Base-by-base conservation (phyloP, 2,797 vertebrate genomes). In the Pantherophis vulpinus region DNA sequence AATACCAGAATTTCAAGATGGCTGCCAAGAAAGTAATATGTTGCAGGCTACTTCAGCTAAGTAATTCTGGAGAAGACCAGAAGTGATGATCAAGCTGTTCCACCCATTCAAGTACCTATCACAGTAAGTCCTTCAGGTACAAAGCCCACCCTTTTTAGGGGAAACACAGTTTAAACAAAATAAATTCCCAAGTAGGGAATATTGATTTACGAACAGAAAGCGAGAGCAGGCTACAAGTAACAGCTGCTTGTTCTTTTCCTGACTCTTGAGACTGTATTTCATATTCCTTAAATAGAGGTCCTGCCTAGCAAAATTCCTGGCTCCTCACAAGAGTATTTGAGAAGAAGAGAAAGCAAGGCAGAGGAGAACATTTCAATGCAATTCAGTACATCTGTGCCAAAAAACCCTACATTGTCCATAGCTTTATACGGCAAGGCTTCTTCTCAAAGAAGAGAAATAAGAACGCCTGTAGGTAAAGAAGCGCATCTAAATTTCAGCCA, bases 401-500 rank as follows among this genome's bases (percentile, higher is more conserved):
- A 70, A 51, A 37, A 7, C 32, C 32, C 74, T 47, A 12, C 74
- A 5, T 5, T 25, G 37, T 47, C 74, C 5, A 47, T 83, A 25
- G 20, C 37, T 83, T 83, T 47, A 47, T 10, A 7, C 4, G 29
- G 55, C 7, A 51, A 37, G 58, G 7, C 4, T 79, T 25, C 32
- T n/a, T 47, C 60, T 70, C 23, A 12, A 51, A 74, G 55, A 29
- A 92, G 55, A 56, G 12, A 20, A 32, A 63, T 2, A 3, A 90
- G 86, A 37, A n/a, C 0, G 37, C 5, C 70, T 20, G 16, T 56
- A 20, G 25, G 91, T 0, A 8, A 96, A 96, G 92, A 96, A 97
- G 88, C 88, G 86, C 94, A 94, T 51, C 91, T 93, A 96, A 59
- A 97, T 96, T 89, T 88, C 55, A 97, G 97, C 95, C 96, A 97